phyloP scores from a whole-genome alignment of 2,888 invertebrate species.

The Rhingia campestris region DNA sequence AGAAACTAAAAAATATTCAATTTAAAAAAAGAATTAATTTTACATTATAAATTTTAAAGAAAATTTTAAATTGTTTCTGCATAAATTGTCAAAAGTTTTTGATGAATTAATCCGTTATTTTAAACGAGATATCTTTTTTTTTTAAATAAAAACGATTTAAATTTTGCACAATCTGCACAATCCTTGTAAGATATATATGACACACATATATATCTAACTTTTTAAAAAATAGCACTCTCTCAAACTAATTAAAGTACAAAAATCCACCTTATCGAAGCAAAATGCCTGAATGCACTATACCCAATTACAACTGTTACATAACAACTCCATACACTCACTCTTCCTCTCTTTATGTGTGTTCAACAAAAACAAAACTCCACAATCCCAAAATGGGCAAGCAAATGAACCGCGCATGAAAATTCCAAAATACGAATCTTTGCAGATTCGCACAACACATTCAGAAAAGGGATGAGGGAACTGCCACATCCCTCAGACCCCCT shows the following conservation, averaged over 20 bases:
- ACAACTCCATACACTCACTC: constrained; percentile 40
- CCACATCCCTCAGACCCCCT: constrained; percentile 4
- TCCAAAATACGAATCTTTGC: constrained; percentile 39
- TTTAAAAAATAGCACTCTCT: neutral
- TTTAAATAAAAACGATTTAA: too few species aligned
- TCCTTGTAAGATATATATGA: neutral
- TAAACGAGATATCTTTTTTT: too few species aligned
- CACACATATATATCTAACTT: neutral
- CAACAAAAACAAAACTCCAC: constrained; percentile 31
- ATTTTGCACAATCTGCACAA: too few species aligned
- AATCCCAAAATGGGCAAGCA: constrained; percentile 48
- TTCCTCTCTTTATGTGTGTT: neutral
- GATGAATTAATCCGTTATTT: too few species aligned
- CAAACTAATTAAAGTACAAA: neutral
- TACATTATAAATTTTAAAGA: too few species aligned
- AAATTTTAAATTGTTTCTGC: too few species aligned
- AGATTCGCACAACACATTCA: constrained; percentile 20
- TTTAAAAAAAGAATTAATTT: too few species aligned
- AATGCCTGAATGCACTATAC: constrained; percentile 29
- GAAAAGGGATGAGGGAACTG: constrained; percentile 50
- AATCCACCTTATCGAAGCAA: constrained; percentile 20
- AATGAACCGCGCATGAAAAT: constrained; percentile 18
- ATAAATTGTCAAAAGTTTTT: too few species aligned
- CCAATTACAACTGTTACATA: constrained; percentile 44
- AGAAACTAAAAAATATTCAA: too few species aligned